phyloP scores from a whole-genome alignment of 92 coral and sea anemone species.

The Muricea muricata region DNA sequence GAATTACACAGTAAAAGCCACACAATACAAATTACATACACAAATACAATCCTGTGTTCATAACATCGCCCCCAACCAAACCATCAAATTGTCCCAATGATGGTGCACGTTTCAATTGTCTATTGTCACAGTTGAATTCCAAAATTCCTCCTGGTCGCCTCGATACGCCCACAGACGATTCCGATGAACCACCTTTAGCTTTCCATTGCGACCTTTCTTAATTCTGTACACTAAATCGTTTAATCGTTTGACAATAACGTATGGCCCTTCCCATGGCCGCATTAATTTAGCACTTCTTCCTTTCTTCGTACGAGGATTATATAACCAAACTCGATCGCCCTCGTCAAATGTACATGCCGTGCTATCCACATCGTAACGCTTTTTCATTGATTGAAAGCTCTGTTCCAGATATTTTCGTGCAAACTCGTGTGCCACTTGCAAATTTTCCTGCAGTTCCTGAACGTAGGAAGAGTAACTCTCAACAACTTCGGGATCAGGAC shows the following conservation, averaged over 20 bases:
- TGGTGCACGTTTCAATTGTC: not conserved
- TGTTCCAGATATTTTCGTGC: conserved; percentile 2
- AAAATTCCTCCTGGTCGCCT: not conserved
- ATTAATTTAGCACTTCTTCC: not conserved
- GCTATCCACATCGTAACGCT: not conserved
- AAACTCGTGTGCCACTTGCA: conserved; percentile 8
- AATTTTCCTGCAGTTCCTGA: not conserved
- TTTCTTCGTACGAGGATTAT: conserved; percentile 14
- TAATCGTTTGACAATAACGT: not conserved
- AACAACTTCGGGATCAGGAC: not conserved
- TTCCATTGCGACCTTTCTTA: not conserved
- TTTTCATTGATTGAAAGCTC: not conserved
- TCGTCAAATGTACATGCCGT: not conserved
- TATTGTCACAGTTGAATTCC: not conserved
- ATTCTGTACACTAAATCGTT: conserved; percentile 10
- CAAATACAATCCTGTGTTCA: too few species aligned
- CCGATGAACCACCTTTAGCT: conserved; percentile 6
- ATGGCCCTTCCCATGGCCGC: conserved; percentile 28
- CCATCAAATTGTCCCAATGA: not conserved
- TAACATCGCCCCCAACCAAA: too few species aligned
- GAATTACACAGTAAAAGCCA: too few species aligned
- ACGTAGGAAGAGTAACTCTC: not conserved
- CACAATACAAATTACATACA: not conserved
- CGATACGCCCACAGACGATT: conserved; percentile 17
- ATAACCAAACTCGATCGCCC: conserved; percentile 14